Percentiles rank a stretch among this genome's conserved stretches.
Evolutionary conservation across 2,797 vertebrate genomes (phyloP).

Genomic region (Pagetopsis macropterus): DNA sequence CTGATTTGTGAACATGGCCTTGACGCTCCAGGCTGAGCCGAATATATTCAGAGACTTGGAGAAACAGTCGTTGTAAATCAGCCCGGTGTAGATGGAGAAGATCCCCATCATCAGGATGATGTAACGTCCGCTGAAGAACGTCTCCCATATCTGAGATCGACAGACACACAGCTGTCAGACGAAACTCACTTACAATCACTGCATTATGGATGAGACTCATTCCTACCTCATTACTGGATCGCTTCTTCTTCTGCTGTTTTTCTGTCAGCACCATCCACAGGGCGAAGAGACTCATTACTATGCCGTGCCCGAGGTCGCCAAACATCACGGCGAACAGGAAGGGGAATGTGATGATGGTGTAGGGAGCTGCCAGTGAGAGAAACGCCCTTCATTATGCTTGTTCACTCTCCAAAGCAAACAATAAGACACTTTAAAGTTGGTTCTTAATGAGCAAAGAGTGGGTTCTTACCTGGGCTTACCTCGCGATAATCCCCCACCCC

Average conservation of each 20-base stretch:
- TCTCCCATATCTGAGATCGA: conserved; percentile 80
- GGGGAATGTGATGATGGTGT: conserved; percentile 95
- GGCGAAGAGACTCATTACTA: conserved; percentile 91
- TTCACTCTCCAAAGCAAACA: not conserved
- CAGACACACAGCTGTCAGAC: conserved; percentile 22
- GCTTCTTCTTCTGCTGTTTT: conserved; percentile 85
- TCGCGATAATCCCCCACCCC: conserved; percentile 95
- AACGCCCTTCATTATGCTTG: not conserved
- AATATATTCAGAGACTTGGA: conserved; percentile 96
- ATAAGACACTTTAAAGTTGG: not conserved
- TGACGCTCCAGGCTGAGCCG: conserved; percentile 93
- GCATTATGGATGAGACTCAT: conserved; percentile 3
- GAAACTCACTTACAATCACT: not conserved
- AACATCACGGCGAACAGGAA: conserved; percentile 99
- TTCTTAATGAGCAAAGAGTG: not conserved
- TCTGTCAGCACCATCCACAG: conserved; percentile 92
- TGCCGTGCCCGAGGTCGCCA: conserved; percentile 94
- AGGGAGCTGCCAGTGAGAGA: conserved; percentile 85
- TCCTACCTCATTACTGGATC: conserved; percentile 89
- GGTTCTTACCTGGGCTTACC: conserved; percentile 92
- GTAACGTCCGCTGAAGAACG: conserved; percentile 91
- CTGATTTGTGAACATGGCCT: conserved; percentile 87
- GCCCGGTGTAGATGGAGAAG: conserved; percentile 95
- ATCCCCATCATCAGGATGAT: conserved; percentile 96
- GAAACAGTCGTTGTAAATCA: conserved; percentile 98